Base-by-base conservation (phyloP, 2,888 invertebrate species). In the Sturmia bella region DNA sequence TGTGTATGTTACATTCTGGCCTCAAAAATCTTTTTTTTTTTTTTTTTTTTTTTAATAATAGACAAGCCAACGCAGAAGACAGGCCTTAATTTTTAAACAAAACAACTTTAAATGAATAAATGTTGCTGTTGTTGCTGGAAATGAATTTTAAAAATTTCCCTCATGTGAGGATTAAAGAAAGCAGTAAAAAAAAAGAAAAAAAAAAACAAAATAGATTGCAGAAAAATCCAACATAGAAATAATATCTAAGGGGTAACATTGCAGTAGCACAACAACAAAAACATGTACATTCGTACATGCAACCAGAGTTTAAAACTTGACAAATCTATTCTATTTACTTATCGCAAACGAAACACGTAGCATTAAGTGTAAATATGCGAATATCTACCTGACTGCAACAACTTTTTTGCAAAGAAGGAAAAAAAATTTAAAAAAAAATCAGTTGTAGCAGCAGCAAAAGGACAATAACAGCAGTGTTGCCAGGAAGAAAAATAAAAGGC, bases 341-440 rank as follows among this genome's bases (percentile, higher is more conserved):
- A 84, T 83, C 85, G 78, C 85, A 83, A 84, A 79, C 84, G 79
- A 80, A 79, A 84, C 84, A 84, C 85, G 84, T 85, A 84, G 78
- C 85, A 73, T 81, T 76, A 83, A 84, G 81, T 84, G 84, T 81
- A 85, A 85, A 85, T 85, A 85, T 81, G 83, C 66, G 82, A 78
- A 84, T 83, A 75, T 75, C 69, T 74, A 74, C 74, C 80, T 80
- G 80, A 77, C 77, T 77, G 77, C 72, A 77, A 76, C 50, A 75
- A 76, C 68, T 37, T 54, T 48, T n/a, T n/a, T n/a, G n/a, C 43
- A 63, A 37, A 50, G 68, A 19, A n/a, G n/a, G n/a, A n/a, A n/a
- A n/a, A n/a, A n/a, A n/a, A n/a, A n/a, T n/a, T n/a, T n/a, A n/a
- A n/a, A n/a, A 66, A 17, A 59, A 43, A 27, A 27, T 4, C 27